These are phyloP conservation scores for Arothron firmamentum DNA, from an alignment of 2,113 vertebrate species.

Conservation along the genomic window DNA sequence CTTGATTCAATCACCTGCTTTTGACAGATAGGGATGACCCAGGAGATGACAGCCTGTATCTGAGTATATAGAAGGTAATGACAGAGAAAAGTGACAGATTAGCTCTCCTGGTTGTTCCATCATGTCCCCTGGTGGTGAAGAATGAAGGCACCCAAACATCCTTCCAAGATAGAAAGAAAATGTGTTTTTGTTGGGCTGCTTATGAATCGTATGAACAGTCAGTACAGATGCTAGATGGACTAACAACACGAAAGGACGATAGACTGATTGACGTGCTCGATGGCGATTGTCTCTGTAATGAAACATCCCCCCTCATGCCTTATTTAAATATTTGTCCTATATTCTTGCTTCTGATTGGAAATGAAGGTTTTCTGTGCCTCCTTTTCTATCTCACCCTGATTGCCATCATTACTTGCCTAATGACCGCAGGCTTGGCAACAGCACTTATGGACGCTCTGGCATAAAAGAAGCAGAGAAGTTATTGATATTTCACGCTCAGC, in stretches of 20 bases:
- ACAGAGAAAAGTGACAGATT: conserved; percentile 69
- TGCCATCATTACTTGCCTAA: conserved; percentile 55
- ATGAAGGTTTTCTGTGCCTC: conserved; percentile 30
- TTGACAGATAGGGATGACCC: conserved; percentile 57
- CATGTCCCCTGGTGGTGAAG: conserved; percentile 49
- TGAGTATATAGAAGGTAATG: conserved; percentile 69
- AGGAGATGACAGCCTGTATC: conserved; percentile 48
- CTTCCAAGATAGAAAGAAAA: conserved; percentile 23
- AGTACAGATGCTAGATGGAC: conserved; percentile 10
- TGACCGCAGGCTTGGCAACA: conserved; percentile 57
- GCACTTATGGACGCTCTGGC: conserved; percentile 52
- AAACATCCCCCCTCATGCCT: conserved; percentile 22
- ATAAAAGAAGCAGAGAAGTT: conserved; percentile 54
- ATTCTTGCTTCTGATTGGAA: conserved; percentile 35
- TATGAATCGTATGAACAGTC: conserved; percentile 2
- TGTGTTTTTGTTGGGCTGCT: conserved; percentile 24
- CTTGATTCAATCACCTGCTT: conserved; percentile 60
- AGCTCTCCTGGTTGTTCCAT: conserved; percentile 62
- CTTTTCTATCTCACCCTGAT: conserved; percentile 47
- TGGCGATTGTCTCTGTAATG: conserved; percentile 15
- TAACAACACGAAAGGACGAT: conserved; percentile 1
- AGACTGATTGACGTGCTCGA: conserved; percentile 17
- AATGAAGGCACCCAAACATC: conserved; percentile 41
- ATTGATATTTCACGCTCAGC: conserved; percentile 68
- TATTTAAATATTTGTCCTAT: conserved; percentile 41